A percentile compares a stretch with the other conserved stretches of the same genome.
Evolutionary conservation across 2,888 invertebrate species (phyloP).

Genomic region (Ennomos erosarius): DNA sequence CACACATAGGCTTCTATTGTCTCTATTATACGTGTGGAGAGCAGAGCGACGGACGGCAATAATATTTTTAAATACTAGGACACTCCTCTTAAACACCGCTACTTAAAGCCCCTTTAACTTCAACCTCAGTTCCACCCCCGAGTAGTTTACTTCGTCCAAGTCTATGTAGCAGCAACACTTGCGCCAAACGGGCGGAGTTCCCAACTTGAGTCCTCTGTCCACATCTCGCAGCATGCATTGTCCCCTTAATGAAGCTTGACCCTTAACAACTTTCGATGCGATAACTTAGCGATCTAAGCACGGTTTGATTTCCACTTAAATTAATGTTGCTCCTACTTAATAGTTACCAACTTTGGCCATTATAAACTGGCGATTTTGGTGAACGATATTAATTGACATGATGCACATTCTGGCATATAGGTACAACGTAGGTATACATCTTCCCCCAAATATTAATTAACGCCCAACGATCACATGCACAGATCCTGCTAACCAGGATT

Average conservation of each 20-base stretch:
- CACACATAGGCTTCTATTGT: no score
- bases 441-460: no score
- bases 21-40: no score
- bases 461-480: no score
- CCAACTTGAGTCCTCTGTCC: constrained; percentile 55
- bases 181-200: constrained; percentile 74
- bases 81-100: no score
- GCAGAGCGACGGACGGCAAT: no score
- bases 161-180: constrained; percentile 74
- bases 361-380: constrained; percentile 65
- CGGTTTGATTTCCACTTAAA: constrained; percentile 79
- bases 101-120: background rate
- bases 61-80: no score
- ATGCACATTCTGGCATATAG: no score
- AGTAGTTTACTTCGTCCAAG: constrained; percentile 40
- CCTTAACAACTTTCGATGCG: constrained; percentile 64
- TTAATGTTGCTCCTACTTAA: constrained; percentile 67
- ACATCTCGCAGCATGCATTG: constrained; percentile 76
- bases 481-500: no score
- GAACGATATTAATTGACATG: constrained; percentile 37
- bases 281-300: constrained; percentile 78
- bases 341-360: constrained; percentile 71
- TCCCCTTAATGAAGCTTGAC: constrained; percentile 79
- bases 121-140: constrained; percentile 29
- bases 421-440: no score